Evolutionary conservation across 2,888 invertebrate species (phyloP), one percentile per base, ranked within the genome.

Genomic region (Therioaphis trifolii): DNA sequence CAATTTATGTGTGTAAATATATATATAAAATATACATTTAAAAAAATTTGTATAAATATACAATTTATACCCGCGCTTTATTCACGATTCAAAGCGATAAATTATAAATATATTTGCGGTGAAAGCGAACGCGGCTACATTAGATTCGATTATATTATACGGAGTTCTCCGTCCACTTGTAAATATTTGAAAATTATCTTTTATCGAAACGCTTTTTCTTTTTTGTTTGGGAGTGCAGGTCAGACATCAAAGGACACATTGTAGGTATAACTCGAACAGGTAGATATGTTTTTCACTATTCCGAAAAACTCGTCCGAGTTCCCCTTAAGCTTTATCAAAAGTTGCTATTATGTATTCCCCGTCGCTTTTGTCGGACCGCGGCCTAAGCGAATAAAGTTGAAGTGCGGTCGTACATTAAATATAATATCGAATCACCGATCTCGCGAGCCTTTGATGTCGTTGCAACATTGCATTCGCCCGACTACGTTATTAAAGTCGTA

Each of bases 401-500:
- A 63, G 29, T 29, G 24, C 46, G 76, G 63, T 63, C 63, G 24
- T n/a, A 46, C 21, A 9, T 55, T 7, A 46, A n/a, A n/a, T 63
- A 63, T 21, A 27, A 58, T 58, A 76, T 52, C 24, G 27, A 63
- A 63, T 46, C 29, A 63, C 63, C 46, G 27, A 75, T 40, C 75
- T 75, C 24, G 12, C 58, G 27, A 40, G 40, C 43, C 58, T 58
- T 75, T 75, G 75, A 75, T 75, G 75, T 74, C 21, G 35, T 24
- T 49, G n/a, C 27, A 27, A 5, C 18, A 35, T 29, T 21, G 46
- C 14, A 29, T 63, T 55, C 24, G 7, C 11, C 7, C 9, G 55
- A 55, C 24, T 21, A 4, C 46, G 55, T 3, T 55, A 9, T 3
- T 4, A 3, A n/a, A 55, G n/a, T 46, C 12, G 46, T 15, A 9